Evolutionary conservation across 2,797 vertebrate species (phyloP), one percentile per base, ranked within the genome.

Genomic region (Sebastes diaconus): DNA sequence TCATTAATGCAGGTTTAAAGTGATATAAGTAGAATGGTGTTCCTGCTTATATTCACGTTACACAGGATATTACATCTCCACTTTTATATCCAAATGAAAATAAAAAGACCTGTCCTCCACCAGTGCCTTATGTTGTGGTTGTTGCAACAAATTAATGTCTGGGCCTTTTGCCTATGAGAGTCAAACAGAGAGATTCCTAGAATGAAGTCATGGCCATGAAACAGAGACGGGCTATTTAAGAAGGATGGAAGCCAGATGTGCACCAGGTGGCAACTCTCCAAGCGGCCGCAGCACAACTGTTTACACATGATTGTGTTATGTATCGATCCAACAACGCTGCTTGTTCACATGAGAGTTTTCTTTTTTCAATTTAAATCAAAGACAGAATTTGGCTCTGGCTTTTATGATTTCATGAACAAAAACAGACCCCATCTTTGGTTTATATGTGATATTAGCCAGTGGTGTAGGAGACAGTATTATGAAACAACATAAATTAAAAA

Each of bases 181-280:
- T 34, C 55, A 68, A 84, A 83, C 68, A 78, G 30, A 81, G 75
- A 72, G 83, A 87, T 81, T 88, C 83, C 65, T 79, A 63, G 63
- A 83, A 89, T 90, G 79, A 90, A 79, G 85, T 89, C 83, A 90
- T 79, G 72, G 75, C 73, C 86, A 84, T 76, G 83, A 90, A 90
- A 84, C 75, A 84, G 73, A 90, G 76, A 84, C 4, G 60, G 77
- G 77, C 73, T 77, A 75, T 93, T 90, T 89, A 75, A 89, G 71
- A 87, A 58, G 78, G 86, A 91, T 91, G 82, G 82, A 85, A 88
- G 83, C 87, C 94, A 95, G 93, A 93, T 94, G 93, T 93, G 85
- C 79, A 88, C 81, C 82, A 91, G 83, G 90, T 90, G 90, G 89
- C 85, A 84, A 74, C 79, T 80, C 74, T 91, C 90, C 89, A 87